Base-by-base conservation (phyloP, 2,113 vertebrate species). In the Rhinoderma darwinii region DNA sequence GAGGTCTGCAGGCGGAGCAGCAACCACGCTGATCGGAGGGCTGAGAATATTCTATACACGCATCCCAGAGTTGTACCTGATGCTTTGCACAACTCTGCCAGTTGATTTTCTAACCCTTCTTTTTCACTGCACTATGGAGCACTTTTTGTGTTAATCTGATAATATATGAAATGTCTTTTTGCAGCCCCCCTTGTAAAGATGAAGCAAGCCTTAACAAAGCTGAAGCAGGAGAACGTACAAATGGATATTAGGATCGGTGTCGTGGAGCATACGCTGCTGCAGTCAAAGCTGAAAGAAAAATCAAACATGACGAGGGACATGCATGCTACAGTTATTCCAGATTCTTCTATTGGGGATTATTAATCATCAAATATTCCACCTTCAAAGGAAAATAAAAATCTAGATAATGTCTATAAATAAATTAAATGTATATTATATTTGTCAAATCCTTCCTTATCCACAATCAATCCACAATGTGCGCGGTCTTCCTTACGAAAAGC, bases 281-380 rank as follows among this genome's bases (percentile, higher is more conserved):
- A 99, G 85, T 96, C 97, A 75, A 97, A 97, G 56, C 95, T 99
- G 79, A 97, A 96, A 78, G 96, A 98, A 92, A 99, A 98, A 90
- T 96, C 95, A 90, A 95, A 96, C 91, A 98, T 98, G 97, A 97
- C 97, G 2, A 94, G 96, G n/a, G 96, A 99, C 91, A 97, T 98
- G 96, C 96, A 98, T 76, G 96, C 97, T 37, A 92, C 96, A 86
- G 32, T 93, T 89, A 95, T 96, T 91, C 93, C 95, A 18, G 96
- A 97, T 88, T 88, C 92, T 50, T 88, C 90, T 73, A 86, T 90
- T 80, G 92, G 91, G 81, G 89, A 84, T 74, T 93, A 91, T 89
- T 94, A 89, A 92, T 54, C 63, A 0, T 54, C n/a, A 25, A n/a
- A n/a, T n/a, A n/a, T n/a, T n/a, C n/a, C n/a, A n/a, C n/a, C n/a